These are phyloP conservation scores for Drosophila erecta DNA, from an alignment of 1,140 invertebrate genomes.

Conservation along the genomic window DNA sequence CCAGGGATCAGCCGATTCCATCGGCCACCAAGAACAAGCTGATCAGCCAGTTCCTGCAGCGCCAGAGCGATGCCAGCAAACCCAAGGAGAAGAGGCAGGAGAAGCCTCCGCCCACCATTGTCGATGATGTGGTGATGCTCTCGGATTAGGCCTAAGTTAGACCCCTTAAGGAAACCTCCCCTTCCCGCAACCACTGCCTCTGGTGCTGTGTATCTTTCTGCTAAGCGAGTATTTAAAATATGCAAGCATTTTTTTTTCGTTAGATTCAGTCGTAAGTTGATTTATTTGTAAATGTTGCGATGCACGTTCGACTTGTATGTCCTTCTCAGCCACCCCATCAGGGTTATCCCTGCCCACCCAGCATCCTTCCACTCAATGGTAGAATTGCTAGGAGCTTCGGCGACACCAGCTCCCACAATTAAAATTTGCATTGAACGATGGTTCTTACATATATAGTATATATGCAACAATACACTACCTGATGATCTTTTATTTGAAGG, in stretches of 20 bases:
- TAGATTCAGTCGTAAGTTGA: constrained; percentile 33
- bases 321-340: not conserved
- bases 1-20: constrained; percentile 70
- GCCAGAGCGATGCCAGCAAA: constrained; percentile 43
- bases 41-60: constrained; percentile 87
- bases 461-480: constrained; percentile 35
- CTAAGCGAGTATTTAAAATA: constrained; percentile 3
- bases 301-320: constrained; percentile 19
- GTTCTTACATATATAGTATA: constrained; percentile 21
- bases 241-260: constrained; percentile 18
- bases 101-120: not conserved
- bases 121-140: constrained; percentile 59
- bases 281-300: constrained; percentile 14
- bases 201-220: not conserved
- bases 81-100: not conserved
- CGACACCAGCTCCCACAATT: not conserved
- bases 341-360: not conserved
- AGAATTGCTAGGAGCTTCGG: not conserved
- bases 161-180: not conserved
- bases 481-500: not conserved
- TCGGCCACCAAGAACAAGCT: constrained; percentile 79
- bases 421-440: not conserved
- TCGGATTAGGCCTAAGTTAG: constrained; percentile 45
- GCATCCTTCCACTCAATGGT: not conserved
- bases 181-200: not conserved